Conservation (phyloP, 2,888 invertebrate genomes). For the Drosophila buzzatii region DNA sequence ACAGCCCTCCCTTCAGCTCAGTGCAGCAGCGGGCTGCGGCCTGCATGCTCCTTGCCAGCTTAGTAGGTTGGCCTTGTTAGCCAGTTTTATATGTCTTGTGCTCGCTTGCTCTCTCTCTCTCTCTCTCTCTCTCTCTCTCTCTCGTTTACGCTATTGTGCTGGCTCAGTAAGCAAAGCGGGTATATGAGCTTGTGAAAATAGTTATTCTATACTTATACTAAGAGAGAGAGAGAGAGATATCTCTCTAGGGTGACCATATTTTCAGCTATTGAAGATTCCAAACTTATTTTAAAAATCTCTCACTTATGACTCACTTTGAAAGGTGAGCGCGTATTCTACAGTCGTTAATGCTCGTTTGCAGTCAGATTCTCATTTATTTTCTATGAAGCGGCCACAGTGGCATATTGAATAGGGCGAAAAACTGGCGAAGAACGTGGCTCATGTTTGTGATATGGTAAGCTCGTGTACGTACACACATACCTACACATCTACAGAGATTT, state of each 20-base stretch:
- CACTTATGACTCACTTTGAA: neutral
- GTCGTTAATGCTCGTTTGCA: neutral
- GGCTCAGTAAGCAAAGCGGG: neutral
- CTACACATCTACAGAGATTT: conserved; percentile 52
- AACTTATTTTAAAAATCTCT: too few relatives aligned
- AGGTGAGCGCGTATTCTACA: neutral
- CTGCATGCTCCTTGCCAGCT: neutral
- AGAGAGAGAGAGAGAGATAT: too few relatives aligned
- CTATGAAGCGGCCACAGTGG: conserved; percentile 17
- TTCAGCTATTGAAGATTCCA: neutral
- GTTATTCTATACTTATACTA: too few relatives aligned
- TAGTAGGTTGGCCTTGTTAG: conserved; percentile 24
- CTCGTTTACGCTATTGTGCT: neutral
- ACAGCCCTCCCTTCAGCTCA: conserved; percentile 8
- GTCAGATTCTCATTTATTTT: conserved; percentile 7
- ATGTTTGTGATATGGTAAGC: conserved; percentile 32
- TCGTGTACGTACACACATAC: conserved; percentile 13
- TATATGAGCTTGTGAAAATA: neutral
- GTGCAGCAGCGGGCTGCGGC: neutral
- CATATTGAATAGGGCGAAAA: conserved; percentile 9
- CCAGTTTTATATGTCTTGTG: conserved; percentile 21
- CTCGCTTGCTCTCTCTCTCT: neutral
- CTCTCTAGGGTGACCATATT: neutral
- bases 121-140: conserved; percentile 4
- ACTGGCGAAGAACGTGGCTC: conserved; percentile 13